Base-by-base conservation (phyloP, 2,797 vertebrate genomes). In the Gephyroberyx darwinii region DNA sequence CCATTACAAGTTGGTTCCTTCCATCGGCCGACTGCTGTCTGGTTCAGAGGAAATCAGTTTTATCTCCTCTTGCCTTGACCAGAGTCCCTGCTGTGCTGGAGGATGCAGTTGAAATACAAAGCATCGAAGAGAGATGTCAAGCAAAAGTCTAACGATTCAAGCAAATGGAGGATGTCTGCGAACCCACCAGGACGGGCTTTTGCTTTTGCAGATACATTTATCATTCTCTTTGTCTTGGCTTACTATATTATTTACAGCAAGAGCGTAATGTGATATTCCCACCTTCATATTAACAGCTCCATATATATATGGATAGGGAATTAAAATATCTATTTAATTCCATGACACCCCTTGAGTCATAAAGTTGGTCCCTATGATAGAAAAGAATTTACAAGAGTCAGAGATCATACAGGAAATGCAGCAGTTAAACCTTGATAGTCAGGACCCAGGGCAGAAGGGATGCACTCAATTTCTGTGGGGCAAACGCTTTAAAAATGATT, bases 31-130 rank as follows among this genome's bases (percentile, higher is more conserved):
- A 71, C 59, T 71, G 71, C 64, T 0, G 6, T 53, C 30, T 37
- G 37, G 22, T 57, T n/a, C 70, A 64, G 58, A 66, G 77, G 72
- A 75, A 82, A 82, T 74, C 65, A 57, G 77, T 80, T 84, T 81
- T 76, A 83, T 85, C 78, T 80, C 59, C 57, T 69, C 20, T 48
- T 78, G 55, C 54, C 41, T 75, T 58, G 61, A 60, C 76, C 2
- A 0, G 26, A 20, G 33, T 64, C 64, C 74, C 78, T 41, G 73
- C 69, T 71, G 80, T 5, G 35, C 73, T 57, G 35, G 26, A 50
- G 63, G 68, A 82, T 75, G 70, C 75, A 58, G 61, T 5, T 71
- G 65, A 79, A 77, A 77, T 78, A 80, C 69, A 78, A 84, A 86
- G 58, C 54, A 68, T 58, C 65, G 35, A 35, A 50, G 20, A 78